Conservation (phyloP, 2,113 vertebrate species). For the Istiophorus platypterus region DNA sequence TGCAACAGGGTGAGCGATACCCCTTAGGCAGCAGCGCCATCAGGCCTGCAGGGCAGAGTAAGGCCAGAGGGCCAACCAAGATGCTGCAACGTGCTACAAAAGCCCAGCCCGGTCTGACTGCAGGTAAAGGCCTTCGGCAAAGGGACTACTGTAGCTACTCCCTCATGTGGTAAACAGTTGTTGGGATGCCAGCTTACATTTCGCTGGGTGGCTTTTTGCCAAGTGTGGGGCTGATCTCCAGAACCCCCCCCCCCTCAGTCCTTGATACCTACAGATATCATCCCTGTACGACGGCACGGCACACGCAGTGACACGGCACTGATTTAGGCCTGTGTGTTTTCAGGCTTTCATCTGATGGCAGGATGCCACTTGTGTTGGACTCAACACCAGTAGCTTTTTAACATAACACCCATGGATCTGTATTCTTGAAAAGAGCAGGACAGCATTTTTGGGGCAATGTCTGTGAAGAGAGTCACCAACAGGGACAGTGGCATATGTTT, state of each 20-base stretch:
- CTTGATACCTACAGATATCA: constrained; percentile 20
- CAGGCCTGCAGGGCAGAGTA: background rate
- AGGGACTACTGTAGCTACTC: background rate
- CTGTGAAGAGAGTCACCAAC: background rate
- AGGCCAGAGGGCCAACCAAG: background rate
- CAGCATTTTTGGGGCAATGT: constrained; percentile 2
- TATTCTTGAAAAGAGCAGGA: background rate
- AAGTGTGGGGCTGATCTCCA: background rate
- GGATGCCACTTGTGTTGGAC: background rate
- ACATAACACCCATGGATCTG: background rate
- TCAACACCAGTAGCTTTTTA: background rate
- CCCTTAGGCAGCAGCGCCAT: background rate
- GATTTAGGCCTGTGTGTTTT: no score
- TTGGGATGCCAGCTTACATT: background rate
- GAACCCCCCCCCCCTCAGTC: background rate
- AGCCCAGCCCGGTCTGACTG: background rate
- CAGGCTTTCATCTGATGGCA: constrained; percentile 1
- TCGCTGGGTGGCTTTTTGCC: background rate
- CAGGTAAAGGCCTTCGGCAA: constrained; percentile 9
- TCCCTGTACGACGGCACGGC: constrained; percentile 1
- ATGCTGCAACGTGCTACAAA: background rate
- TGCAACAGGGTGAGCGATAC: background rate
- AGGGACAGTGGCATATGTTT: background rate
- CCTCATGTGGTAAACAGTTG: background rate
- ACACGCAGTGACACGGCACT: no score